Conservation (phyloP, 2,797 vertebrate genomes). For the Manis pentadactyla region DNA sequence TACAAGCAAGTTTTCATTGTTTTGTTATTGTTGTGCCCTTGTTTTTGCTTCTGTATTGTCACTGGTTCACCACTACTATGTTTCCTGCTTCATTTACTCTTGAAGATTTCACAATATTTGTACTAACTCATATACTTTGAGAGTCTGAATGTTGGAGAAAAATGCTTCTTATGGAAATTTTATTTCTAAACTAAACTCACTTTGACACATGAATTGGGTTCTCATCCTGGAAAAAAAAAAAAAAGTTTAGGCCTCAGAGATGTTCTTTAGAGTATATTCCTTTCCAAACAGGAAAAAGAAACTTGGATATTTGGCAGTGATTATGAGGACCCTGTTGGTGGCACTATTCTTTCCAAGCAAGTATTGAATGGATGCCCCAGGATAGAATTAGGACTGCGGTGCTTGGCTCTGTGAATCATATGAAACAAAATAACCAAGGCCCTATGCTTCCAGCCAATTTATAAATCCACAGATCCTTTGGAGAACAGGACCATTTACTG, state of each 20-base stretch:
- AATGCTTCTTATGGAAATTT: neutral
- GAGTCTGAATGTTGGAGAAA: neutral
- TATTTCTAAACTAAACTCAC: neutral
- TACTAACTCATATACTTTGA: neutral
- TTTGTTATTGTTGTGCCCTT: neutral
- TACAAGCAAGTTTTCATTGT: neutral
- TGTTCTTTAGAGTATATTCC: conserved; percentile 27
- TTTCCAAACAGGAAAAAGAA: conserved; percentile 62
- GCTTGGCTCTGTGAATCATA: conserved; percentile 59
- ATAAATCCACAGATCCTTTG: conserved; percentile 65
- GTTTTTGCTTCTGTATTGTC: neutral
- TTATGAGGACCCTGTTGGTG: conserved; percentile 42
- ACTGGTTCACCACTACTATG: neutral
- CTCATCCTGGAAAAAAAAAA: neutral
- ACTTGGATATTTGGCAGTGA: conserved; percentile 63
- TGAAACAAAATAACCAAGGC: conserved; percentile 70
- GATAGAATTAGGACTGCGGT: conserved; percentile 75
- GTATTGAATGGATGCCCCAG: conserved; percentile 73
- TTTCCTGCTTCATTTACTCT: neutral
- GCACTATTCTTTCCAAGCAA: conserved; percentile 72
- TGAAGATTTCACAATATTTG: neutral
- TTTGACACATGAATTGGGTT: neutral
- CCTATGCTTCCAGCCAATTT: conserved; percentile 71
- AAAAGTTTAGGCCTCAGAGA: neutral
- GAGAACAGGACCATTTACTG: conserved; percentile 70